Base-by-base conservation (phyloP, 2,888 invertebrate genomes). In the Isotomurus palustris region DNA sequence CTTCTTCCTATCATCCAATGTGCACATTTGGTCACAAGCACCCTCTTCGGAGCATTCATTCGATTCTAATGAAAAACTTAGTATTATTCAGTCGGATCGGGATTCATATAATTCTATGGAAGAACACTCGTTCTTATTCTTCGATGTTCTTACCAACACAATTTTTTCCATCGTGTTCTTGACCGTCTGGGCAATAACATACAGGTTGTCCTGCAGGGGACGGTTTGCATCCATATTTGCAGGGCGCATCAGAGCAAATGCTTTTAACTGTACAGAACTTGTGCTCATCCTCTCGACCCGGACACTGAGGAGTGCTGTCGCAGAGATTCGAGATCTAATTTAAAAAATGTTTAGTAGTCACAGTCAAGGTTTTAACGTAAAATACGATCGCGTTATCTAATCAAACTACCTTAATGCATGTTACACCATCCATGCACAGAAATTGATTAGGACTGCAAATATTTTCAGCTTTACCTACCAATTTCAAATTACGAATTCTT, bases 11-110 rank as follows among this genome's bases (percentile, higher is more conserved):
- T 77, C 75, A 17, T 81, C 81, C 77, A 88, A 87, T 71, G 71
- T 78, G 75, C 89, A 90, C 36, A 78, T 73, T 76, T 90, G 90
- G 73, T 87, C 84, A 76, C 89, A 90, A 49, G 82, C 76, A 41
- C 82, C 84, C 64, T 85, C 84, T 66, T 82, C 76, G 67, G 76
- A 75, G 77, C 91, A 91, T 77, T 91, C 89, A 77, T 91, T 81
- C 64, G 84, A 82, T 76, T 91, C 90, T 84, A 17, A 35, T 21
- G 64, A 60, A 41, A 38, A 52, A 41, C 24, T 43, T 28, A 25
- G 36, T n/a, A n/a, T n/a, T n/a, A n/a, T n/a, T n/a, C n/a, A n/a
- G n/a, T n/a, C n/a, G n/a, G n/a, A n/a, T n/a, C n/a, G n/a, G n/a
- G n/a, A n/a, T n/a, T n/a, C n/a, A n/a, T n/a, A n/a, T 17, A 40